phyloP scores from a whole-genome alignment of 2,797 vertebrate species.

The Manis pentadactyla region DNA sequence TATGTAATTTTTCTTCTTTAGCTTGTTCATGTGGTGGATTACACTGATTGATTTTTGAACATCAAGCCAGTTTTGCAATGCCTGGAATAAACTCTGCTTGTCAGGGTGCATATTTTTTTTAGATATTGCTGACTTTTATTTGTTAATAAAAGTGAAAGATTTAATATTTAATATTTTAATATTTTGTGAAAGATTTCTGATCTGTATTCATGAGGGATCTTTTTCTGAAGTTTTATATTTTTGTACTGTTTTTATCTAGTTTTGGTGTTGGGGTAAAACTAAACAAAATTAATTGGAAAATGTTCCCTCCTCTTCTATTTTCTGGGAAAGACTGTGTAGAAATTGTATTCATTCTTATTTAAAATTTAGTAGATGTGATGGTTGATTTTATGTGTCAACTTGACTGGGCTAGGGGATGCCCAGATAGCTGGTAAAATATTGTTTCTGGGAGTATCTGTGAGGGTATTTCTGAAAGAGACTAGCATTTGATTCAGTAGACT shows the following conservation, averaged over 20 bases:
- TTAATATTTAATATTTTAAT: not conserved
- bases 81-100: not conserved
- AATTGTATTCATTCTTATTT: not conserved
- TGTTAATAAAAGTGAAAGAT: not conserved
- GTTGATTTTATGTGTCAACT: not conserved
- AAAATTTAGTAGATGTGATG: not conserved
- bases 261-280: not conserved
- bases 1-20: not conserved
- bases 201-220: not conserved
- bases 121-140: not conserved
- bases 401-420: not conserved
- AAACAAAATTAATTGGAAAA: not conserved
- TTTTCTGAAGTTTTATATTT: not conserved
- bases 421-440: not conserved
- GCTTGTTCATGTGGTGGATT: not conserved
- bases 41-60: not conserved
- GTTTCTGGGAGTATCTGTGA: not conserved
- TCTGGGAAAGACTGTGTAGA: not conserved
- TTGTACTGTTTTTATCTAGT: not conserved
- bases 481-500: not conserved
- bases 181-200: not conserved
- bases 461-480: not conserved
- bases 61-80: not conserved
- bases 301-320: not conserved
- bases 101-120: not conserved